These are phyloP conservation scores for Salvelinus fontinalis DNA, from an alignment of 2,113 vertebrate genomes.

Conservation along the genomic window DNA sequence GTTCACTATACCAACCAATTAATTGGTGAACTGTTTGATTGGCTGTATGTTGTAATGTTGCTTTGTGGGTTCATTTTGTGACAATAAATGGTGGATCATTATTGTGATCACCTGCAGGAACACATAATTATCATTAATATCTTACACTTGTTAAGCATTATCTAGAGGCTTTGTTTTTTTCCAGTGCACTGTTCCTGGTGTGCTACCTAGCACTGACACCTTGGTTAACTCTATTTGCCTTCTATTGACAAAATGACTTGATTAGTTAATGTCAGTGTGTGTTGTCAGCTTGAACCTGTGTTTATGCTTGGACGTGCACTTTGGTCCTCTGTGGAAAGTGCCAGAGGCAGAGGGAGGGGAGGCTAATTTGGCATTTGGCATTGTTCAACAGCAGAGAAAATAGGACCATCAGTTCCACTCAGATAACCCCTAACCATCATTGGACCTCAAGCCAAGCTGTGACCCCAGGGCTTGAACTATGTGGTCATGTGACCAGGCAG, in stretches of 20 bases:
- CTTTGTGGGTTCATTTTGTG: not conserved
- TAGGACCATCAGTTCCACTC: conserved; percentile 89
- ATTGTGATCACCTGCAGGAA: not conserved
- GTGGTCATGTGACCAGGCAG: conserved; percentile 87
- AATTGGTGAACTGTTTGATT: too few species aligned
- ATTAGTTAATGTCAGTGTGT: conserved; percentile 56
- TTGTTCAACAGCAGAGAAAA: conserved; percentile 79
- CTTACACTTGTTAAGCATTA: too few species aligned
- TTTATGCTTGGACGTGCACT: conserved; percentile 67
- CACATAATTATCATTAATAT: not conserved
- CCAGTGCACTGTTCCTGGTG: not conserved
- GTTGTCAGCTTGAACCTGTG: conserved; percentile 63
- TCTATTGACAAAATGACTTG: conserved; percentile 46
- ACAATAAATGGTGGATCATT: not conserved
- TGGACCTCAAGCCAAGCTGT: conserved; percentile 82
- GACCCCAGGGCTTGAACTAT: conserved; percentile 94
- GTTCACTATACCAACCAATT: not conserved
- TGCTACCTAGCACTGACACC: not conserved
- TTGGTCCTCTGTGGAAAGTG: conserved; percentile 57
- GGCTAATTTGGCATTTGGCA: conserved; percentile 61
- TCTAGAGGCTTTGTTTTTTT: not conserved
- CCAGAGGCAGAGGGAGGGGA: conserved; percentile 54
- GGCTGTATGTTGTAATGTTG: too few species aligned
- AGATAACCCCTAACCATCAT: conserved; percentile 90
- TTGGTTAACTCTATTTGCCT: conserved; percentile 1